Base-by-base conservation (phyloP, 2,888 invertebrate species). In the Torymus tubicola region DNA sequence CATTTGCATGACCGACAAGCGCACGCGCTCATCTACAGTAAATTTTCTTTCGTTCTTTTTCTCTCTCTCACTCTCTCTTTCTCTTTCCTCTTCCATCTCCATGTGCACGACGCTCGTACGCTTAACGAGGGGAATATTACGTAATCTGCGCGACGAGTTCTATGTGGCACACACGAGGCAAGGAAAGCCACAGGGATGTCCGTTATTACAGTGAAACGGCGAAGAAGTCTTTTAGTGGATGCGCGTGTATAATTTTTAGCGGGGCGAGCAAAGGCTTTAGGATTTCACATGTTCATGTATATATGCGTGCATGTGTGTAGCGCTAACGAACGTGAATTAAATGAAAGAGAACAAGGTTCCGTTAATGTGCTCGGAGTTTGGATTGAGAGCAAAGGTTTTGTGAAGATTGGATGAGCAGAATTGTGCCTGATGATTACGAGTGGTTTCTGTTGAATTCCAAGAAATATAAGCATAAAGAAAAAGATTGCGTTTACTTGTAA, bases 51-150 rank as follows among this genome's bases (percentile, higher is more conserved):
- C 42, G 8, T 8, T 42, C 42, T 31, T 5, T 31, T 5, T 31
- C 31, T 31, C 31, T 31, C 1, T 5, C 31, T 31, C 24, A 2
- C 31, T 31, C 31, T 31, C 31, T 31, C 31, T 31, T 5, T 31
- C 31, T 42, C 8, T 42, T 42, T 8, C 42, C 42, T 42, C 42
- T 42, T 42, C 42, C 42, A 42, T 42, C 42, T 42, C 42, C 10
- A 8, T 8, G 42, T 42, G 10, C 8, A 42, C 42, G 65, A 68
- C 61, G 72, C 68, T 76, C 71, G 61, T 14, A 14, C 52, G 61
- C 55, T 71, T 80, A 80, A 76, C 76, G 80, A 80, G 76, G 72
- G 72, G 76, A 76, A 80, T 76, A 72, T 73, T 67, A 76, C 72
- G 68, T 68, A 81, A 77, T 76, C 72, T 63, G 72, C 63, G 61